Evolutionary conservation across 2,888 invertebrate genomes (phyloP), one percentile per base, ranked within the genome.

Genomic region (Bibio marci): DNA sequence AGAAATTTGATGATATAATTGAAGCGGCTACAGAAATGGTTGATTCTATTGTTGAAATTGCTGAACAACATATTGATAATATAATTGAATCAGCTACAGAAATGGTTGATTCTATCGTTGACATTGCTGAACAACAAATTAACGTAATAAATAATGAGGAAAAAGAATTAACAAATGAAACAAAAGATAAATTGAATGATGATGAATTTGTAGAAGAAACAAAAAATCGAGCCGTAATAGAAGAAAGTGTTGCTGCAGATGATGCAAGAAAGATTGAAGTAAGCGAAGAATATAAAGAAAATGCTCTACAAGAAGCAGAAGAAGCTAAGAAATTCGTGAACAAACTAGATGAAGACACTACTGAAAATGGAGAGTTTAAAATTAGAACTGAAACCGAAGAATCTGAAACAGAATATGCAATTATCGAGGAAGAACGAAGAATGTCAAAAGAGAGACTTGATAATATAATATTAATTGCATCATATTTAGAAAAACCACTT

Each of bases 191-290:
- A 22, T 22, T 22, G 8, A 22, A 22, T 22, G 6, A 17, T 14
- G 15, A 14, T 32, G 32, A 32, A 32, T 4, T 10, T 8, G 15
- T 14, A 12, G n/a, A 32, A 11, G 15, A 14, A 10, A 4, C n/a
- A 32, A 6, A 12, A 14, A 32, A 4, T 15, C 3, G 25, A 26
- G 4, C 13, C 25, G 10, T 31, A 22, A 8, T 15, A 32, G 2
- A 38, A 31, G 2, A 32, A 26, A 27, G 11, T 28, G 7, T 8
- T 13, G 19, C 18, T 30, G 12, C 36, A 35, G 38, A 35, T 37
- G 35, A 42, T 11, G 31, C 33, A 30, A 18, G 19, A 45, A 18
- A 33, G 33, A 38, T 30, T 19, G 12, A 28, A 28, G 12, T 28
- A 12, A 28, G 18, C 17, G 11, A 33, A 17, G 6, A 19, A 33